Evolutionary conservation across 30 jellyfish, hydroid and myxozoan species (phyloP).

Genomic region (Aurelia sp.): DNA sequence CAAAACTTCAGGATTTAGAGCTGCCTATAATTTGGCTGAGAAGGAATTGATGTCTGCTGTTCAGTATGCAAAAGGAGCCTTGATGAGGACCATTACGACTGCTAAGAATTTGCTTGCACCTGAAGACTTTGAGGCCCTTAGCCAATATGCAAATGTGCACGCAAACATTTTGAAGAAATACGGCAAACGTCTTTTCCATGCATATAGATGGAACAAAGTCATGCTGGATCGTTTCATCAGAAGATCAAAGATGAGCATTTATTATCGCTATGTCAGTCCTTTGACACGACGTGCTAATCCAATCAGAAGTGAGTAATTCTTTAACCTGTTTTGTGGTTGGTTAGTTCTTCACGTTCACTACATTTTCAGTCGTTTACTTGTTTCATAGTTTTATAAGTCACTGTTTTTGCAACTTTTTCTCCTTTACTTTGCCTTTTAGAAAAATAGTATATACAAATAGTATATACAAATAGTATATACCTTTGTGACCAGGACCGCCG

Average conservation of each 20-base stretch:
- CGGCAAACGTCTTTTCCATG: slow-evolving; percentile 37
- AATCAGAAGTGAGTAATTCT: slow-evolving; percentile 62
- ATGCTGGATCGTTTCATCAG: slow-evolving; percentile 61
- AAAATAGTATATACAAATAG: no score
- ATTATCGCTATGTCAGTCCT: slow-evolving; percentile 19
- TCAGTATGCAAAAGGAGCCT: not conserved
- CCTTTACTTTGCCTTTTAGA: no score
- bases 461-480: no score
- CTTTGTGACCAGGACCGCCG: no score
- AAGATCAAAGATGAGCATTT: slow-evolving; percentile 50
- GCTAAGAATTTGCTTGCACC: slow-evolving; percentile 1
- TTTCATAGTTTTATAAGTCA: no score
- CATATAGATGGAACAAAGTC: slow-evolving; percentile 54
- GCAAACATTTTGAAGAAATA: slow-evolving; percentile 43
- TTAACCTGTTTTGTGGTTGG: no score
- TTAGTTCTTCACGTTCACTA: no score
- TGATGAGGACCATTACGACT: not conserved
- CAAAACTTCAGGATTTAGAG: slow-evolving; percentile 15
- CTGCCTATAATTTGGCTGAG: slow-evolving; percentile 32
- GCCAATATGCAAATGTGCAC: slow-evolving; percentile 43
- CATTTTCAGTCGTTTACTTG: no score
- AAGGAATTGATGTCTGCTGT: slow-evolving; percentile 1
- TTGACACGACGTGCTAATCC: slow-evolving; percentile 37
- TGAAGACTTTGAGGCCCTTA: slow-evolving; percentile 19
- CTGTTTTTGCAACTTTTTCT: no score